These are phyloP conservation scores for Tyto alba DNA, from an alignment of 2,113 vertebrate genomes.

Conservation along the genomic window DNA sequence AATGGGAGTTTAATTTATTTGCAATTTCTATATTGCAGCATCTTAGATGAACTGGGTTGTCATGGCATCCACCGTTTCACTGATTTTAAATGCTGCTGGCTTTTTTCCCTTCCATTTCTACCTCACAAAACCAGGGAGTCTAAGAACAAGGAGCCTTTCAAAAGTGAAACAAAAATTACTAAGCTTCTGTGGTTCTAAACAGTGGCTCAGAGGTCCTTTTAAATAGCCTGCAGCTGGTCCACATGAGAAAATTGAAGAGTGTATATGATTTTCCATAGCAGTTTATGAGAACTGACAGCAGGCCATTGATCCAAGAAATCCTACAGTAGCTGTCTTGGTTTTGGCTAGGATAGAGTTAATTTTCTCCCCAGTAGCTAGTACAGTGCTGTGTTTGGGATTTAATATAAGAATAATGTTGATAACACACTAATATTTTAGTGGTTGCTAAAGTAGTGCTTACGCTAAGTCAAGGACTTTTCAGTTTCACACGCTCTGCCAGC, in stretches of 20 bases:
- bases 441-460: no score
- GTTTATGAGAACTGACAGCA: background rate
- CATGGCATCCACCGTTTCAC: background rate
- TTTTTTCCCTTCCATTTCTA: background rate
- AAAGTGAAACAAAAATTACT: conserved; percentile 8
- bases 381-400: no score
- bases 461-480: no score
- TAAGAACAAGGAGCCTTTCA: background rate
- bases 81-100: conserved; percentile 2
- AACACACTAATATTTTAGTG: no score
- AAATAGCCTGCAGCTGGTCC: background rate
- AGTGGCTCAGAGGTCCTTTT: background rate
- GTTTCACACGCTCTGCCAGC: no score
- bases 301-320: background rate
- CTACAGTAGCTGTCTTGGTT: background rate
- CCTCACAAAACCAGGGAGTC: background rate
- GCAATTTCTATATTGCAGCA: background rate
- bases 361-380: no score
- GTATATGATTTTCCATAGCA: background rate
- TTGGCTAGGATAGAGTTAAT: no score
- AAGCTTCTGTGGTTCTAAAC: background rate
- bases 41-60: background rate
- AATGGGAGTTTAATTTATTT: background rate
- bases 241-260: background rate
- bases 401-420: no score